Base-by-base conservation (phyloP, 2,888 invertebrate genomes). In the Leptinotarsa peninsularis region DNA sequence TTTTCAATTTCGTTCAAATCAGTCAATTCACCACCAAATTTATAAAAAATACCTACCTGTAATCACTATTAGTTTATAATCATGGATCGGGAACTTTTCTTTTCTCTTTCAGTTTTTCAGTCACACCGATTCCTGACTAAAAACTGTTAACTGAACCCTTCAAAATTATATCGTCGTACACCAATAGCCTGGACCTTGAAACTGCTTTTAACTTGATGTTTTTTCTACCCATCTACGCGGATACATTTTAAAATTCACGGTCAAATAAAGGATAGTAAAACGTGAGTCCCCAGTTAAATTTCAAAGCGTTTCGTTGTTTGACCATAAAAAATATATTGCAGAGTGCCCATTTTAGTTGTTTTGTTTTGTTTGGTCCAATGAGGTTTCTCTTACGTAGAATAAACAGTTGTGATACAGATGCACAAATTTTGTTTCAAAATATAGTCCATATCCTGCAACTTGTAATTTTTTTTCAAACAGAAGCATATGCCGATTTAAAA, bases 161-260 rank as follows among this genome's bases (percentile, higher is more conserved):
- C 23, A 23, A 49, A 71, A 60, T 50, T 67, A 52, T 58, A 56
- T 71, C 66, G 60, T 56, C 23, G 66, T 49, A 73, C 72, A 73
- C 73, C 69, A 68, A 75, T 78, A 70, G 67, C 58, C 73, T 70
- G 70, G 78, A 79, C 84, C 83, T 84, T 83, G 83, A 83, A 83
- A 84, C 83, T 80, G 75, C 83, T 82, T 81, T 80, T 77, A 79
- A 78, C 77, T 81, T 75, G 78, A 80, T 75, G 77, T 82, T 81
- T 84, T 84, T 82, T 70, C 49, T 81, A 79, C 77, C 81, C 79
- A 81, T 82, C 82, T 81, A 82, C 80, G 78, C 81, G 82, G 80
- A 82, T 82, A 82, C 82, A 83, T 80, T 82, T 81, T 80, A 80
- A 83, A 83, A 83, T 84, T 83, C 84, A 84, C 81, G 84, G 84